Evolutionary conservation across 2,797 vertebrate genomes (phyloP).

Genomic region (Hippocampus kuda): DNA sequence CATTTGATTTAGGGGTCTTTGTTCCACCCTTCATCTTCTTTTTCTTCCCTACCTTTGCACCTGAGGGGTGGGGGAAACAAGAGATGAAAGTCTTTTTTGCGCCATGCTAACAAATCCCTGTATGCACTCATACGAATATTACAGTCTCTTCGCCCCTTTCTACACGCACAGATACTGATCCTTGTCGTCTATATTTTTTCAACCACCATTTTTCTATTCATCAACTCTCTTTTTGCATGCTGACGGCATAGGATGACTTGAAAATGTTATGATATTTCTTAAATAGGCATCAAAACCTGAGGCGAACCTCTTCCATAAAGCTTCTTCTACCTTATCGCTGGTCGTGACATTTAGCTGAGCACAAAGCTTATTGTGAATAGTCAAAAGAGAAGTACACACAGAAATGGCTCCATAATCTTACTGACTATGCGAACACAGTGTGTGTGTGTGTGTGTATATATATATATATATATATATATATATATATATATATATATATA

Average conservation of each 20-base stretch:
- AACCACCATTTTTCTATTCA: background rate
- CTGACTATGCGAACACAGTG: constrained; percentile 16
- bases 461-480: constrained; percentile 6
- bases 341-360: constrained; percentile 50
- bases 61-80: constrained; percentile 51
- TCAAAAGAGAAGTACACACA: constrained; percentile 13
- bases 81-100: constrained; percentile 5
- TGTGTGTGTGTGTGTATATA: background rate
- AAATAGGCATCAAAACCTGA: constrained; percentile 45
- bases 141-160: constrained; percentile 1
- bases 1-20: constrained; percentile 83
- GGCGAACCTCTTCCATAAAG: constrained; percentile 26
- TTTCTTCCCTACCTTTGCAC: constrained; percentile 92
- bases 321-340: constrained; percentile 43
- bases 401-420: constrained; percentile 35
- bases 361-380: constrained; percentile 26
- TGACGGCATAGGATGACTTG: constrained; percentile 46
- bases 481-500: too few species aligned
- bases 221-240: constrained; percentile 33
- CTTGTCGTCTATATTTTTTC: constrained; percentile 13
- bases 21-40: constrained; percentile 86
- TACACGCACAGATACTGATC: constrained; percentile 1
- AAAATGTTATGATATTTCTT: constrained; percentile 51
- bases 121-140: background rate
- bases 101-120: constrained; percentile 2